phyloP scores from a whole-genome alignment of 2,888 invertebrate species.

The Dinocampus coccinellae region DNA sequence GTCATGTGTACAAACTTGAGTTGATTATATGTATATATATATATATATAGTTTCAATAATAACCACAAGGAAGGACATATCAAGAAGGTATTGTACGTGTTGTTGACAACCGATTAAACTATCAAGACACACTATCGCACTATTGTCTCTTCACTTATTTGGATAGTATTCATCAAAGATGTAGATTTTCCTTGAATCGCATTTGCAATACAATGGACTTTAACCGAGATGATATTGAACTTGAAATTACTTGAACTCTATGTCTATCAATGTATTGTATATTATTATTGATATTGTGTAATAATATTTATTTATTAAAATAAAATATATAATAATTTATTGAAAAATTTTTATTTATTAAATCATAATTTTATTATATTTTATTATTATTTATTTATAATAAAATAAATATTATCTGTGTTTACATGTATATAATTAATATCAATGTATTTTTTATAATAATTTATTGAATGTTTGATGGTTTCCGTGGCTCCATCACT shows the following conservation, averaged over 20 bases:
- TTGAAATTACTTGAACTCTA: constrained; percentile 2
- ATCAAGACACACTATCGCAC: not conserved
- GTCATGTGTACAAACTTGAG: not conserved
- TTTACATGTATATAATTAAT: no score
- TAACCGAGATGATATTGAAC: constrained; percentile 14
- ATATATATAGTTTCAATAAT: not conserved
- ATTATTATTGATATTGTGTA: no score
- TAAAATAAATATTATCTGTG: no score
- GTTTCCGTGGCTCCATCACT: not conserved
- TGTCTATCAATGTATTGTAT: no score
- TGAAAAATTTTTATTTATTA: no score
- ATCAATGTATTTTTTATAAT: no score
- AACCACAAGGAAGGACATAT: not conserved
- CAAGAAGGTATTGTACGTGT: not conserved
- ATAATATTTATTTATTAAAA: no score
- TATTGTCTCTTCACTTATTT: not conserved
- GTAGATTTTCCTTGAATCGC: not conserved
- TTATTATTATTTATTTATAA: no score
- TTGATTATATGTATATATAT: not conserved
- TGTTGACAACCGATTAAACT: constrained; percentile 3
- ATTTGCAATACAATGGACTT: constrained; percentile 22
- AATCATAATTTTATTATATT: no score
- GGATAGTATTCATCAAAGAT: not conserved
- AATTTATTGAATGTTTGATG: no score
- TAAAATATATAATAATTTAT: no score